Conservation (phyloP, 2,113 vertebrate genomes). For the Festucalex cinctus region DNA sequence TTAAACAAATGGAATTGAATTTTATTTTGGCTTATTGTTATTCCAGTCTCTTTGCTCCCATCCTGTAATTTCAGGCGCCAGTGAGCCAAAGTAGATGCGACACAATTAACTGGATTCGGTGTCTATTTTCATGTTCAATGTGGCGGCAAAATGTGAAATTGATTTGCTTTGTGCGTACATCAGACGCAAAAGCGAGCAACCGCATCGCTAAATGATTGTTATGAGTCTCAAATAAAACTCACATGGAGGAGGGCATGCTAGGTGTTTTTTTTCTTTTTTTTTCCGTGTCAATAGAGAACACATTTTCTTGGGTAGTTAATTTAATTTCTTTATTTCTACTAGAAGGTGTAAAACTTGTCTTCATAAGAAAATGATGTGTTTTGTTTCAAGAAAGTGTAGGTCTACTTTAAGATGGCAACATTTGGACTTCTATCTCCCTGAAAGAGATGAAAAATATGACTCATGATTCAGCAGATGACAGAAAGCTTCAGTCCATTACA, state of each 20-base stretch:
- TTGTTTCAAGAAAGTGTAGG: neutral
- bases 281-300: neutral
- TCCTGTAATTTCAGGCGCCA: slow-evolving; percentile 69
- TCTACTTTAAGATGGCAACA: neutral
- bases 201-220: slow-evolving; percentile 1
- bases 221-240: neutral
- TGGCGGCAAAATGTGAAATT: slow-evolving; percentile 65
- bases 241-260: neutral
- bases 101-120: slow-evolving; percentile 63
- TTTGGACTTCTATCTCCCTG: neutral
- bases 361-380: neutral
- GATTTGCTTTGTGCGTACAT: slow-evolving; percentile 55
- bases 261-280: too few species aligned
- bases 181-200: neutral
- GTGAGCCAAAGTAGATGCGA: slow-evolving; percentile 64
- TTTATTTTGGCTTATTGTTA: slow-evolving; percentile 42
- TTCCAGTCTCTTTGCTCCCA: slow-evolving; percentile 49
- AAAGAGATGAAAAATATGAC: neutral
- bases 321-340: neutral
- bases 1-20: slow-evolving; percentile 53
- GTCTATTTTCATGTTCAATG: slow-evolving; percentile 66
- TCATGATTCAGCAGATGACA: neutral
- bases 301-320: neutral
- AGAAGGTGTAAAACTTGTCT: neutral
- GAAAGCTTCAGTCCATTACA: neutral